Evolutionary conservation across 2,797 vertebrate species (phyloP).

Genomic region (Fistularia tabacaria): DNA sequence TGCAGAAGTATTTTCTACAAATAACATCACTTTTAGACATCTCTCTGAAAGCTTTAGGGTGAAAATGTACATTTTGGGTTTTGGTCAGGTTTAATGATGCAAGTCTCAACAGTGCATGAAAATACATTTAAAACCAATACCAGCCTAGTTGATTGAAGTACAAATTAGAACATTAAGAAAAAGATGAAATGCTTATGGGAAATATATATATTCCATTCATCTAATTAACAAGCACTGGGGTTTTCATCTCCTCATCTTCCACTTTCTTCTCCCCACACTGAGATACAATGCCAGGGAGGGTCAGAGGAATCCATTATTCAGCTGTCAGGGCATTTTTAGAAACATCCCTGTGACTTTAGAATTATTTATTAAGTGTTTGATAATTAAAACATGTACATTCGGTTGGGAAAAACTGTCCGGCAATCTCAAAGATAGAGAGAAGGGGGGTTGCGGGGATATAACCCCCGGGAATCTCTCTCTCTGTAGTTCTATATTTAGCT

Average conservation of each 20-base stretch:
- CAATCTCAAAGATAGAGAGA: slow-evolving; percentile 51
- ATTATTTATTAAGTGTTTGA: slow-evolving; percentile 73
- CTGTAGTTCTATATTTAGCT: slow-evolving; percentile 55
- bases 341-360: slow-evolving; percentile 62
- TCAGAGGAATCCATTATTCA: slow-evolving; percentile 71
- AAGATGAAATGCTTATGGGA: too few relatives aligned
- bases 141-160: too few relatives aligned
- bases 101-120: too few relatives aligned
- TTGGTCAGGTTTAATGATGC: too few relatives aligned
- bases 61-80: too few relatives aligned
- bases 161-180: too few relatives aligned
- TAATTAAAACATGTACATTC: slow-evolving; percentile 75
- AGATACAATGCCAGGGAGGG: slow-evolving; percentile 61
- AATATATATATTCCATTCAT: background rate
- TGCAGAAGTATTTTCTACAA: too few relatives aligned
- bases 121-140: too few relatives aligned
- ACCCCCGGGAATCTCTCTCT: slow-evolving; percentile 38
- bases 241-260: background rate
- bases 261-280: slow-evolving; percentile 13
- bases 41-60: too few relatives aligned
- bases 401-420: slow-evolving; percentile 53
- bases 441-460: slow-evolving; percentile 40
- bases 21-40: too few relatives aligned
- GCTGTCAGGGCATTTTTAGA: slow-evolving; percentile 66
- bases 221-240: slow-evolving; percentile 21